These are phyloP conservation scores for Trogon melanurus DNA, from an alignment of 2,113 vertebrate genomes.

Conservation along the genomic window DNA sequence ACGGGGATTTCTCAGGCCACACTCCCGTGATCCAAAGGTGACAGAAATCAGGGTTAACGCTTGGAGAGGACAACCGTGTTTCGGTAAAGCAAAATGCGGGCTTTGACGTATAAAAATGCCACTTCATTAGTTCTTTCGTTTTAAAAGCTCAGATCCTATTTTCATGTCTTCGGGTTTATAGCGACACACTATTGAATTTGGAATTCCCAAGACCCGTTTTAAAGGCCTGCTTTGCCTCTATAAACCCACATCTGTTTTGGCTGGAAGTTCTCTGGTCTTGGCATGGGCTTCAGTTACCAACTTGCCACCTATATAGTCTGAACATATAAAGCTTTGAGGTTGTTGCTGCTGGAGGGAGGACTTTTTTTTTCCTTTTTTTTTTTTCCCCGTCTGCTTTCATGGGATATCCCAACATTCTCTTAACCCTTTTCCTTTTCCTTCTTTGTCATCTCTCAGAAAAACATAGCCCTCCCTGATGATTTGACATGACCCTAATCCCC, in stretches of 20 bases:
- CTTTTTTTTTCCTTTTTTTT: neutral
- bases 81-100: neutral
- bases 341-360: neutral
- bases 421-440: neutral
- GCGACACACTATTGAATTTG: neutral
- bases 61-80: neutral
- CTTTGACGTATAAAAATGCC: neutral
- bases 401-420: neutral
- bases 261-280: constrained; percentile 4
- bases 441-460: neutral
- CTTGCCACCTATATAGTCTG: neutral
- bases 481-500: neutral
- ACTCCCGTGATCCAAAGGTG: neutral
- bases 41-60: neutral
- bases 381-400: neutral
- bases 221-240: constrained; percentile 3
- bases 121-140: neutral
- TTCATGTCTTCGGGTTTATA: neutral
- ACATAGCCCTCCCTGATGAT: fast-evolving
- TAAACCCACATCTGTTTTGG: constrained; percentile 24
- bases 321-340: neutral
- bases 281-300: neutral
- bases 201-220: neutral
- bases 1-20: neutral
- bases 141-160: neutral